A percentile compares a stretch with the other conserved stretches of the same genome.
Evolutionary conservation across 2,888 invertebrate genomes (phyloP).

Genomic region (Notodonta ziczac): DNA sequence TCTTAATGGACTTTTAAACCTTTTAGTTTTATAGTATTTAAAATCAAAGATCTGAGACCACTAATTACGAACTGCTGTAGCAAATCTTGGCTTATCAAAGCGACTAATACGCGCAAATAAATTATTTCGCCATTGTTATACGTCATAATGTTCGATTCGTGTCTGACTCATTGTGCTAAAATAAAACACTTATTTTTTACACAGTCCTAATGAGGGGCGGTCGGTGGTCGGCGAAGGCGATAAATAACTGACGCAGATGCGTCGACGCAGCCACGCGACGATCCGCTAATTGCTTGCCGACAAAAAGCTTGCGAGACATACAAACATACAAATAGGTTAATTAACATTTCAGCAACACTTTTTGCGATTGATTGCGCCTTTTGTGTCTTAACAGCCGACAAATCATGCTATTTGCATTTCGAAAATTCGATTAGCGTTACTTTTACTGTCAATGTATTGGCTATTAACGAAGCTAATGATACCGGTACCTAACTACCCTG

Average conservation of each 20-base stretch:
- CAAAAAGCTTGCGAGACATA: constrained; percentile 15
- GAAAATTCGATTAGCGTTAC: constrained; percentile 8
- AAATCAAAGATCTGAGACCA: constrained; percentile 43
- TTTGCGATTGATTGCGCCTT: constrained; percentile 2
- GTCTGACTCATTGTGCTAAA: constrained; percentile 59
- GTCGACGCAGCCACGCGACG: constrained; percentile 59
- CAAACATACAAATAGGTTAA: constrained; percentile 14
- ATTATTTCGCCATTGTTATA: constrained; percentile 50
- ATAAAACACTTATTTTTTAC: constrained; percentile 57
- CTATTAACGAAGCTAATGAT: too few species aligned
- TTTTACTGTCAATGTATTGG: constrained; percentile 8
- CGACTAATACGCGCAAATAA: constrained; percentile 36
- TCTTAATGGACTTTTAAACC: not conserved
- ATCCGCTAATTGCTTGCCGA: constrained; percentile 35
- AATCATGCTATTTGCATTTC: constrained; percentile 3
- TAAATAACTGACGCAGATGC: constrained; percentile 65
- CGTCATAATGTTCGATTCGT: constrained; percentile 34
- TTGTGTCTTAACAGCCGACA: constrained; percentile 1
- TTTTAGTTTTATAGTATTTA: constrained; percentile 19
- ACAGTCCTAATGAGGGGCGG: constrained; percentile 63
- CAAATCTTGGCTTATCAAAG: constrained; percentile 40
- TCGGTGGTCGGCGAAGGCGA: constrained; percentile 50
- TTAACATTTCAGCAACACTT: constrained; percentile 23
- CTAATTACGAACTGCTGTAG: constrained; percentile 43
- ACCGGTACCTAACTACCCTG: too few species aligned